phyloP scores from a whole-genome alignment of 2,113 vertebrate genomes.

The Xyrauchen texanus region DNA sequence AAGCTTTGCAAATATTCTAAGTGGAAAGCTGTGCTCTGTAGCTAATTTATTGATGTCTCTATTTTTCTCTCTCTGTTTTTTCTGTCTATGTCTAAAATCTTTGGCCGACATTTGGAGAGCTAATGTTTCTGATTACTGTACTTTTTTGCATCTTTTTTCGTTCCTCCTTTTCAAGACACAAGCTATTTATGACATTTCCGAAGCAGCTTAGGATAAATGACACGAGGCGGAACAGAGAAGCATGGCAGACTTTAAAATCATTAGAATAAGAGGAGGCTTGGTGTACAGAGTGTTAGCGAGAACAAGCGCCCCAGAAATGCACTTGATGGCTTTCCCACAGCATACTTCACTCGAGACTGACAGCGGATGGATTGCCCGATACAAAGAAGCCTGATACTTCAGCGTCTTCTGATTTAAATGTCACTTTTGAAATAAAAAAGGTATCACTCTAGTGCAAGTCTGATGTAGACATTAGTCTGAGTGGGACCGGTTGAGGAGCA shows the following conservation, averaged over 20 bases:
- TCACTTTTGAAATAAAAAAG: slow-evolving; percentile 61
- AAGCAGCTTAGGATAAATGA: slow-evolving; percentile 56
- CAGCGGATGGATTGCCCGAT: slow-evolving; percentile 53
- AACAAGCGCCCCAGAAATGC: slow-evolving; percentile 54
- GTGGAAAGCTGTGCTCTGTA: slow-evolving; percentile 40
- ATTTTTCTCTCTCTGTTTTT: background rate
- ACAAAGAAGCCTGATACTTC: slow-evolving; percentile 45
- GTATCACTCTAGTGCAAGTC: slow-evolving; percentile 53
- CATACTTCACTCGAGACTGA: slow-evolving; percentile 44
- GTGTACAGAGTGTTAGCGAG: slow-evolving; percentile 49
- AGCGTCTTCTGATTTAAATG: slow-evolving; percentile 58
- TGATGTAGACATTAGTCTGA: slow-evolving; percentile 53
- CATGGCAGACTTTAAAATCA: slow-evolving; percentile 53
- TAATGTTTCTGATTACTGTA: slow-evolving; percentile 52
- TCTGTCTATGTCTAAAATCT: slow-evolving; percentile 24
- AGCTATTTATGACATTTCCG: slow-evolving; percentile 57
- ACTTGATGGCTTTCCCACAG: slow-evolving; percentile 53
- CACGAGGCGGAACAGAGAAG: slow-evolving; percentile 52
- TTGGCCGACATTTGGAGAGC: slow-evolving; percentile 42
- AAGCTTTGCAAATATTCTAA: slow-evolving; percentile 11
- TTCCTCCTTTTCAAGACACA: slow-evolving; percentile 41
- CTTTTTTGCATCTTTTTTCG: slow-evolving; percentile 26
- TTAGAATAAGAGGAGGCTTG: slow-evolving; percentile 56
- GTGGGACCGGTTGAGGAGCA: slow-evolving; percentile 43
- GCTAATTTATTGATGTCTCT: slow-evolving; percentile 7